Percentiles rank a stretch among this genome's conserved stretches.
phyloP scores from a whole-genome alignment of 2,888 invertebrate species.

The Rhimphoctona megacephalus region DNA sequence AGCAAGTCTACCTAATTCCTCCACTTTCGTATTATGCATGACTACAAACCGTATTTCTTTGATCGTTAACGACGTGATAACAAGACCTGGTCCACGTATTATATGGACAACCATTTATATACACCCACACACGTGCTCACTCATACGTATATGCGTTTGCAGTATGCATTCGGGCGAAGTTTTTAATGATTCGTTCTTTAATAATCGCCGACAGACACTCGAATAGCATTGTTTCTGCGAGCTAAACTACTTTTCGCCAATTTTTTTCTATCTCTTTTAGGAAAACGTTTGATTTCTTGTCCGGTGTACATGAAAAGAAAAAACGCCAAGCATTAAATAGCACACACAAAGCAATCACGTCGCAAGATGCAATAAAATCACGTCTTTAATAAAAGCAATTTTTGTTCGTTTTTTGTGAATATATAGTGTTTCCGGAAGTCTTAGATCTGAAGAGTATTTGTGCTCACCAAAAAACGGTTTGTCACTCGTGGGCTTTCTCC shows the following conservation, averaged over 20 bases:
- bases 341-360: not conserved
- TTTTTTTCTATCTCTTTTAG: not conserved
- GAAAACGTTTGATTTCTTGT: not conserved
- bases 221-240: conserved; percentile 21
- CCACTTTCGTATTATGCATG: conserved; percentile 26
- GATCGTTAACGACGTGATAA: conserved; percentile 57
- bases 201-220: conserved; percentile 37
- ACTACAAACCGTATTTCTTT: conserved; percentile 1
- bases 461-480: not conserved
- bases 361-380: not conserved
- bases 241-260: conserved; percentile 21
- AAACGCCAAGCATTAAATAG: conserved; percentile 35
- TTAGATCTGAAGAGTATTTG: not conserved
- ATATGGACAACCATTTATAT: not conserved
- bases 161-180: not conserved
- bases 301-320: conserved; percentile 1
- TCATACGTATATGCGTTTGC: too few relatives aligned
- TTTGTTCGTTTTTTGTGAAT: not conserved
- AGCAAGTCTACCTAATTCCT: conserved; percentile 15
- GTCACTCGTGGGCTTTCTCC: not conserved
- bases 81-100: not conserved
- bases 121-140: not conserved
- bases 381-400: not conserved
- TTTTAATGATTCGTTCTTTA: conserved; percentile 51
- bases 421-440: not conserved